Evolutionary conservation across 2,113 vertebrate genomes (phyloP).

Genomic region (Crotalus tigris): DNA sequence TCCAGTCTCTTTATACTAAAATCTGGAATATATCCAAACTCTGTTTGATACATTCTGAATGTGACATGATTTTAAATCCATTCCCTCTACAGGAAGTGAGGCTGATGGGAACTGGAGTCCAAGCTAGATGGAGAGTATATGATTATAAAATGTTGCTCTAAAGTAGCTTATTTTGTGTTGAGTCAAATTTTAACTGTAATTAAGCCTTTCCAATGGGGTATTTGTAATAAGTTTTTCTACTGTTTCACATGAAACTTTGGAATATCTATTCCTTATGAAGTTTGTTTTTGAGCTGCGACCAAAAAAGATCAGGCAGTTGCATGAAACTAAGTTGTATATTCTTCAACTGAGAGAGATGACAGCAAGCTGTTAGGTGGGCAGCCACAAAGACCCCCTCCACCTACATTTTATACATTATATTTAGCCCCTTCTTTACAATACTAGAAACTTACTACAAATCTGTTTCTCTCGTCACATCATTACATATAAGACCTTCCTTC

Average conservation of each 20-base stretch:
- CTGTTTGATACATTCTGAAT: neutral
- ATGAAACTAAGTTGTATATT: neutral
- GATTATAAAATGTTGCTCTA: neutral
- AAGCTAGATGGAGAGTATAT: neutral
- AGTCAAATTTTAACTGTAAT: neutral
- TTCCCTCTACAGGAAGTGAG: neutral
- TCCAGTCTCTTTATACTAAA: neutral
- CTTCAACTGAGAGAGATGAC: neutral
- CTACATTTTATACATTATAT: neutral
- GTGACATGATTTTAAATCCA: neutral
- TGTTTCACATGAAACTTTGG: slow-evolving; percentile 13
- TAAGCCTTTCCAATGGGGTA: slow-evolving; percentile 14
- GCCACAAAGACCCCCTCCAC: neutral
- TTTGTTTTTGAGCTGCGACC: neutral
- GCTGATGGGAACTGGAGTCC: neutral
- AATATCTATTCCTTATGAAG: neutral
- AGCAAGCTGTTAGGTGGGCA: neutral
- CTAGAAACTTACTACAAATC: neutral
- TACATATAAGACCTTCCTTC: neutral
- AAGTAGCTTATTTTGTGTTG: neutral
- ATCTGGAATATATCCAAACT: neutral
- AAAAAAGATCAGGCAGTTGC: neutral
- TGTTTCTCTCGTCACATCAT: neutral
- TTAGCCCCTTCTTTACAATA: too few relatives aligned
- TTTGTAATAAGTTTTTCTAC: slow-evolving; percentile 22